A percentile compares a stretch with the other conserved stretches of the same genome.
Evolutionary conservation across 2,888 invertebrate species (phyloP).

Genomic region (Heteromyza rotundicornis): DNA sequence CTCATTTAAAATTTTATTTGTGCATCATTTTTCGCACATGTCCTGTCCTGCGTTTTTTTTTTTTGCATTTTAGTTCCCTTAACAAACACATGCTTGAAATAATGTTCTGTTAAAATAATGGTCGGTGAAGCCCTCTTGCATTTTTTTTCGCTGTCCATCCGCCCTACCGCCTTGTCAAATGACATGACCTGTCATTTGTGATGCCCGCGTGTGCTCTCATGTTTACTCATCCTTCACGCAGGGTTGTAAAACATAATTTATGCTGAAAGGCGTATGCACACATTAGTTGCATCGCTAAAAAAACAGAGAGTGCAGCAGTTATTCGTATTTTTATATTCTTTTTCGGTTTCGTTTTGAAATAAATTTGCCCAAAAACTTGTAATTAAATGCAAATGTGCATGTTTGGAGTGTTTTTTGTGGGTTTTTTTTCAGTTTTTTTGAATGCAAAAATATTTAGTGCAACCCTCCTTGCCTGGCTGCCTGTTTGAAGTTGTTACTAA

Average conservation of each 20-base stretch:
- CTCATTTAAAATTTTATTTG: neutral
- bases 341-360: neutral
- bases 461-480: neutral
- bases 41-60: neutral
- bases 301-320: no score
- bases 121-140: no score
- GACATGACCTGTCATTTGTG: neutral
- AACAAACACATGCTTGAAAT: no score
- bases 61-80: neutral
- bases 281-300: neutral
- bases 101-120: no score
- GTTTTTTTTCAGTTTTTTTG: no score
- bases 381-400: neutral
- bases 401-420: neutral
- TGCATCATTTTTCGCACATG: slow-evolving; percentile 1
- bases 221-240: neutral
- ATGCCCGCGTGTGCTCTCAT: neutral
- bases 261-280: neutral
- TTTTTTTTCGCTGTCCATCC: no score
- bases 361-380: neutral
- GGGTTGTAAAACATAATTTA: neutral
- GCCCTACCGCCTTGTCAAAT: no score
- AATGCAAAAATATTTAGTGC: neutral
- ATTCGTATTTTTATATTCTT: no score
- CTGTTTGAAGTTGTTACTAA: no score